A percentile compares a stretch with the other conserved stretches of the same genome.
These are phyloP conservation scores for Drusus annulatus DNA, from an alignment of 1,140 invertebrate genomes.

Conservation along the genomic window DNA sequence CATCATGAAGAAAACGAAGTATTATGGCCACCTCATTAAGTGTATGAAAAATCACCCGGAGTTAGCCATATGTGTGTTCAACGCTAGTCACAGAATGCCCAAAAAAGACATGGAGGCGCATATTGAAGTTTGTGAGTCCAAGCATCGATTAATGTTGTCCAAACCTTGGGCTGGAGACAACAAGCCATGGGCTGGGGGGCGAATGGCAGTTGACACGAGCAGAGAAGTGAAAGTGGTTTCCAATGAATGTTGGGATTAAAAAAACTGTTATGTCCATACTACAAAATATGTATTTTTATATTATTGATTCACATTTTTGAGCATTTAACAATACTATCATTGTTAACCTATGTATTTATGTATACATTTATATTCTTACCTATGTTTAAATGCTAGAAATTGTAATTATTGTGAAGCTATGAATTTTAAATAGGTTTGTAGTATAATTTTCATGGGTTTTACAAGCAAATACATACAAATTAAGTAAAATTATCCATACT, in stretches of 20 bases:
- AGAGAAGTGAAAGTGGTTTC: conserved; percentile 24
- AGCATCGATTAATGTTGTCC: not conserved
- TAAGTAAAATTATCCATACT: too few relatives aligned
- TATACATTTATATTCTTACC: too few relatives aligned
- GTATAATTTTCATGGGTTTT: too few relatives aligned
- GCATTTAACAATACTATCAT: not conserved
- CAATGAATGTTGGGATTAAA: conserved; percentile 36
- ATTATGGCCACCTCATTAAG: conserved; percentile 6
- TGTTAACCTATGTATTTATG: not conserved
- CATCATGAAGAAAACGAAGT: not conserved
- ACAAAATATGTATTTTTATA: not conserved
- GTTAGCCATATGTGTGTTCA: conserved; percentile 11
- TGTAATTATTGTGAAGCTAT: too few relatives aligned
- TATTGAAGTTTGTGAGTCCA: not conserved
- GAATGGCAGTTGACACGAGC: not conserved
- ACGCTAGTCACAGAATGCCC: conserved; percentile 21
- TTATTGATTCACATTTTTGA: not conserved
- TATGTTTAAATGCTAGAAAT: too few relatives aligned
- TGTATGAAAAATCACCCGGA: conserved; percentile 3
- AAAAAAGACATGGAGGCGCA: conserved; percentile 9
- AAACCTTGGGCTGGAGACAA: not conserved
- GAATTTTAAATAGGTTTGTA: too few relatives aligned
- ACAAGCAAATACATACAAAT: too few relatives aligned
- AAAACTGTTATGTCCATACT: not conserved
- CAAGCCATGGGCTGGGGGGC: conserved; percentile 1